These are phyloP conservation scores for Panagrolaimus sp. DNA, from an alignment of 1,140 invertebrate species.

Conservation along the genomic window DNA sequence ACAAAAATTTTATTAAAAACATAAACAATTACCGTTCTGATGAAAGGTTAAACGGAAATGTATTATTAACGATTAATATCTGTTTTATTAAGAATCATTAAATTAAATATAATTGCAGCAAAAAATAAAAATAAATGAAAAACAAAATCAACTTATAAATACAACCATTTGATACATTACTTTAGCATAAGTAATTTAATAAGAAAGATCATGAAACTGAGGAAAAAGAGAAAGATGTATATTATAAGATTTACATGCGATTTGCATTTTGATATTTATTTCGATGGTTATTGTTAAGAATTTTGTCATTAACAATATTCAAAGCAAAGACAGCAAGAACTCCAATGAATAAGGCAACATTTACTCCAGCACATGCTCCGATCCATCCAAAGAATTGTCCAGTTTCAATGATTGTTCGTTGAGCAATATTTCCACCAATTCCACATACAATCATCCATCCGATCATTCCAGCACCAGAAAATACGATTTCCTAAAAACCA, in stretches of 20 bases:
- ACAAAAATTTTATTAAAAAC: too few relatives aligned
- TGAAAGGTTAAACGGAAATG: conserved; percentile 3
- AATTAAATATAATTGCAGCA: not conserved
- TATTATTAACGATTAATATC: not conserved
- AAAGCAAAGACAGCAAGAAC: conserved; percentile 33
- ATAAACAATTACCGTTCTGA: not conserved
- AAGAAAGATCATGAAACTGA: too few relatives aligned
- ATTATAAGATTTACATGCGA: too few relatives aligned
- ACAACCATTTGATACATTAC: too few relatives aligned
- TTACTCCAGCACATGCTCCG: conserved; percentile 36
- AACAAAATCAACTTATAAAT: not conserved
- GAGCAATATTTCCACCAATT: conserved; percentile 41
- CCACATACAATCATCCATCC: conserved; percentile 49
- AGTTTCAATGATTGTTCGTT: conserved; percentile 42
- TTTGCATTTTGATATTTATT: conserved; percentile 20
- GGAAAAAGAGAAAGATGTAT: too few relatives aligned
- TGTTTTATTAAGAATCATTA: not conserved
- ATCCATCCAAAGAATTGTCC: conserved; percentile 43
- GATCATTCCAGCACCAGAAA: conserved; percentile 41
- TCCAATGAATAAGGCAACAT: conserved; percentile 32
- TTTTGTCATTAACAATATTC: conserved; percentile 35
- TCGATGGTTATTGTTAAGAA: conserved; percentile 19
- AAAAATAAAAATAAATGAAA: too few relatives aligned
- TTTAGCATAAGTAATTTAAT: too few relatives aligned
- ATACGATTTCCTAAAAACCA: conserved; percentile 44